These are phyloP conservation scores for Pelvicachromis taeniatus DNA, from an alignment of 2,113 vertebrate genomes.

Conservation along the genomic window DNA sequence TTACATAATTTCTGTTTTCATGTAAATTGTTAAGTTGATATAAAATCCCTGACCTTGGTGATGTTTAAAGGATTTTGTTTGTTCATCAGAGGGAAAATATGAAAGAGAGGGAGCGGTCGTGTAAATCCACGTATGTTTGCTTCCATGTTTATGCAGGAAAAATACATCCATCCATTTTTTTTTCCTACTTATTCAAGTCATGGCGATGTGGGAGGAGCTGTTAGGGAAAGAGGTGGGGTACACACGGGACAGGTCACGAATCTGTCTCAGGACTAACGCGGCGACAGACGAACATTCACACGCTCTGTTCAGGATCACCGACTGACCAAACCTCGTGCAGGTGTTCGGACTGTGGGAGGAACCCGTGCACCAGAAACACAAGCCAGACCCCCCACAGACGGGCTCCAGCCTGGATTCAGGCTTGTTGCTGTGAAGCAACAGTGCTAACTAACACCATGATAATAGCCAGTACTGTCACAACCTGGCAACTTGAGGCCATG, in stretches of 20 bases:
- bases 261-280: not conserved
- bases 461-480: not conserved
- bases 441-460: not conserved
- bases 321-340: not conserved
- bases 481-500: not conserved
- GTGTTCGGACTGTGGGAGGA: not conserved
- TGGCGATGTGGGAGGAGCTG: too few relatives aligned
- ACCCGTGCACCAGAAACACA: not conserved
- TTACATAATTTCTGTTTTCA: not conserved
- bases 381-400: not conserved
- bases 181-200: not conserved
- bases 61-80: not conserved
- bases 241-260: not conserved
- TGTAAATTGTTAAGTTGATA: not conserved
- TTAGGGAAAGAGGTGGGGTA: not conserved
- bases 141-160: not conserved
- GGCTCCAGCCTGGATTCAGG: not conserved
- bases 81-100: not conserved
- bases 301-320: fast-evolving
- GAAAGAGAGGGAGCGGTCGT: not conserved
- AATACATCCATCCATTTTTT: not conserved
- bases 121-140: not conserved
- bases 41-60: fast-evolving
- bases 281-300: not conserved
- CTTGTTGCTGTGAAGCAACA: not conserved